Conservation (phyloP, 1,140 invertebrate genomes). For the Caenorhabditis briggsae region DNA sequence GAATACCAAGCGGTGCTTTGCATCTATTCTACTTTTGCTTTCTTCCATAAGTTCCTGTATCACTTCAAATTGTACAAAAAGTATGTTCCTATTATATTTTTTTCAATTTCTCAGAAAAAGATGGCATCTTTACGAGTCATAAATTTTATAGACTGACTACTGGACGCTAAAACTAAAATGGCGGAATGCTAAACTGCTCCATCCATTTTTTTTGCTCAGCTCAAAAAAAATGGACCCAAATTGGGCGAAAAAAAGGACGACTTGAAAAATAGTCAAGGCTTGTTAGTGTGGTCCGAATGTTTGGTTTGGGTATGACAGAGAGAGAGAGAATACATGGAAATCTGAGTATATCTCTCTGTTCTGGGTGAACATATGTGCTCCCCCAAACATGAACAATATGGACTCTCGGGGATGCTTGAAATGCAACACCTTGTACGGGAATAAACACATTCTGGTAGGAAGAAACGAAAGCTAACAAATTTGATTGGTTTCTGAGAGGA, state of each 20-base stretch:
- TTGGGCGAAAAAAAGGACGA: background rate
- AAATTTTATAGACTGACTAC: slow-evolving; percentile 1
- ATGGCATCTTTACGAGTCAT: background rate
- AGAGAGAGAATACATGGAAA: slow-evolving; percentile 11
- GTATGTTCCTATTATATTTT: background rate
- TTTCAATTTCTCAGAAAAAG: background rate
- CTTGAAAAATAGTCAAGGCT: background rate
- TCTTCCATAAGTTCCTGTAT: too few relatives aligned
- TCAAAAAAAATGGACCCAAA: slow-evolving; percentile 6
- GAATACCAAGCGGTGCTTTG: too few relatives aligned
- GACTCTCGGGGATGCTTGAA: slow-evolving; percentile 31
- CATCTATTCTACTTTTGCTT: too few relatives aligned
- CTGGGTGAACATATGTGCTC: slow-evolving; percentile 25
- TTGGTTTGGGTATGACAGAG: background rate
- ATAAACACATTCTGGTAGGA: slow-evolving; percentile 2
- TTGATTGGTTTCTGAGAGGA: slow-evolving; percentile 39
- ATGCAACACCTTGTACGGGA: slow-evolving; percentile 49
- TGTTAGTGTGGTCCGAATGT: slow-evolving; percentile 7
- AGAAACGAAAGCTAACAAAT: slow-evolving; percentile 36
- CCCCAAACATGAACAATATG: slow-evolving; percentile 39
- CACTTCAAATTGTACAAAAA: too few relatives aligned
- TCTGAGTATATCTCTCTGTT: slow-evolving; percentile 21
- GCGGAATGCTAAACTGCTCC: background rate
- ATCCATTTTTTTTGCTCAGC: background rate
- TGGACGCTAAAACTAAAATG: background rate